A percentile compares a stretch with the other conserved stretches of the same genome.
Conservation (phyloP, 2,113 vertebrate genomes). For the Lipotes vexillifer region DNA sequence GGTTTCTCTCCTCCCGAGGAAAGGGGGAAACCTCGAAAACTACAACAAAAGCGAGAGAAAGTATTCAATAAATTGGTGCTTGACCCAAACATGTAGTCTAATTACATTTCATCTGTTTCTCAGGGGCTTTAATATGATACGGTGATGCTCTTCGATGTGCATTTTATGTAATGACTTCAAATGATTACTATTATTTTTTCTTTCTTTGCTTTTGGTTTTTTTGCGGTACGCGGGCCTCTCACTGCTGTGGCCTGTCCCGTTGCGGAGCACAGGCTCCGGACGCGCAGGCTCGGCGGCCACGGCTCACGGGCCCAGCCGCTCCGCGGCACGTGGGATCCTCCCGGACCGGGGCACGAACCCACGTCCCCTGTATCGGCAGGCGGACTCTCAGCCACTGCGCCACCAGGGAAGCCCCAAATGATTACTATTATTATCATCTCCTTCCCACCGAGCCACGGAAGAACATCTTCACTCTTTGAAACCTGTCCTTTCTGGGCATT, state of each 20-base stretch:
- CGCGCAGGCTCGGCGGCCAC: too few species aligned
- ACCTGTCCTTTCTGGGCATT: neutral
- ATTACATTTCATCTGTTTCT: neutral
- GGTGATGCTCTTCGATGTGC: accelerated
- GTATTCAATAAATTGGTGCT: neutral
- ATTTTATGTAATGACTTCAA: neutral
- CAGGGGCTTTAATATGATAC: neutral
- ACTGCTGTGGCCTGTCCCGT: too few species aligned
- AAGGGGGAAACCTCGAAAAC: neutral
- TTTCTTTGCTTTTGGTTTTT: too few species aligned
- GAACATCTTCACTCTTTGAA: accelerated
- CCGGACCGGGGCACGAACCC: too few species aligned
- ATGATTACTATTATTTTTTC: accelerated
- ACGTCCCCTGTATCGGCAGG: too few species aligned
- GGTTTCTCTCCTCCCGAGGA: neutral
- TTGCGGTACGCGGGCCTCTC: too few species aligned
- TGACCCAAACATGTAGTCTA: accelerated
- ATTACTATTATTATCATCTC: accelerated
- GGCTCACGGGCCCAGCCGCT: too few species aligned
- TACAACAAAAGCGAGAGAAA: neutral
- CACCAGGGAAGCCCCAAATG: too few species aligned
- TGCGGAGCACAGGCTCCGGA: too few species aligned
- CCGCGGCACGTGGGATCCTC: too few species aligned
- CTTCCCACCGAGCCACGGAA: accelerated
- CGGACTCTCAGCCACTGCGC: too few species aligned